A percentile compares a stretch with the other conserved stretches of the same genome.
phyloP scores from a whole-genome alignment of 1,140 invertebrate species.

The Leguminivora glycinivorella region DNA sequence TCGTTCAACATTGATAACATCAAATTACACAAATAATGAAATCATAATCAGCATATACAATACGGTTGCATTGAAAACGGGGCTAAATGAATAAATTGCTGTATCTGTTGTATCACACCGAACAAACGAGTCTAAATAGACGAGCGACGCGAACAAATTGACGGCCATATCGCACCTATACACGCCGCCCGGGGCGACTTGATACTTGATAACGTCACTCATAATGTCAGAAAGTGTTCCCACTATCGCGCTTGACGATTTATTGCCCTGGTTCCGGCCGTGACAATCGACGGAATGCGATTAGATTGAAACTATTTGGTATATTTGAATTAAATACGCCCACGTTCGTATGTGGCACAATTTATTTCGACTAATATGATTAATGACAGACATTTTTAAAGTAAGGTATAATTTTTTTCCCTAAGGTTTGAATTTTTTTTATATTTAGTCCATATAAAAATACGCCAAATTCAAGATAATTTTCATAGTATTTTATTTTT shows the following conservation, averaged over 20 bases:
- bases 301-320: no score
- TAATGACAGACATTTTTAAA: no score
- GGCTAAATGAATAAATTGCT: slow-evolving; percentile 23
- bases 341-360: no score
- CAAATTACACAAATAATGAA: slow-evolving; percentile 17
- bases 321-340: no score
- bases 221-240: slow-evolving; percentile 34
- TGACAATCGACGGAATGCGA: no score
- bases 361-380: no score
- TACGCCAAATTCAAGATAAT: no score
- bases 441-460: no score
- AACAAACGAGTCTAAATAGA: slow-evolving; percentile 62
- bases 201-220: slow-evolving; percentile 41
- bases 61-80: slow-evolving; percentile 5
- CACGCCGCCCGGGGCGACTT: slow-evolving; percentile 41
- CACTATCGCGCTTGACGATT: slow-evolving; percentile 48
- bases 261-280: no score
- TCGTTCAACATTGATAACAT: not conserved
- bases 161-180: slow-evolving; percentile 59
- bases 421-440: no score
- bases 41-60: slow-evolving; percentile 9
- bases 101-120: slow-evolving; percentile 43
- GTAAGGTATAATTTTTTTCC: no score
- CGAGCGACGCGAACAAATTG: slow-evolving; percentile 65
- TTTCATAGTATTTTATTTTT: no score